phyloP scores from a whole-genome alignment of 1,140 invertebrate genomes.

The Hirudo medicinalis region DNA sequence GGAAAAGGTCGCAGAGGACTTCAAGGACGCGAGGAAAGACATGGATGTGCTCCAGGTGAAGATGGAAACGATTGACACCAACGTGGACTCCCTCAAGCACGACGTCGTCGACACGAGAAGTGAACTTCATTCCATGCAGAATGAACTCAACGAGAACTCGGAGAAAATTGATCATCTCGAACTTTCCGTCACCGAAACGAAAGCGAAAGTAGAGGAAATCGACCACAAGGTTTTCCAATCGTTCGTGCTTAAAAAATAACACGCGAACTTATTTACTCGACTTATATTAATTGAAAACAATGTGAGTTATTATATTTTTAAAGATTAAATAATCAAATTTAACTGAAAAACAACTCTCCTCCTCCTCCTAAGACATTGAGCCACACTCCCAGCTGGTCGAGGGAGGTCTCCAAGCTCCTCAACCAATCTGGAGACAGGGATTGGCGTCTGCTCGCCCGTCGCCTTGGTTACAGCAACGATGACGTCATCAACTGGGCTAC shows the following conservation, averaged over 20 bases:
- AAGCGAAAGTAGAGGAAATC: constrained; percentile 31
- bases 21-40: constrained; percentile 24
- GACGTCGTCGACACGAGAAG: constrained; percentile 9
- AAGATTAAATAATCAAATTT: constrained; percentile 3
- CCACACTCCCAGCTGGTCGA: constrained; percentile 33
- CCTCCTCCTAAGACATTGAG: constrained; percentile 29
- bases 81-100: constrained; percentile 18
- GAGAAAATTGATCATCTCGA: constrained; percentile 27
- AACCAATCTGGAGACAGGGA: constrained; percentile 29
- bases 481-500: constrained; percentile 33
- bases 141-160: constrained; percentile 25
- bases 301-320: background rate
- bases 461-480: constrained; percentile 32
- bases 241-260: background rate
- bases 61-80: constrained; percentile 25
- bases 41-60: constrained; percentile 24
- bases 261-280: background rate
- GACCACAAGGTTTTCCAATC: constrained; percentile 29
- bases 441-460: constrained; percentile 32
- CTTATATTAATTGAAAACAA: background rate
- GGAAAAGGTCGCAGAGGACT: constrained; percentile 21
- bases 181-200: constrained; percentile 26
- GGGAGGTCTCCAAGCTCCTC: constrained; percentile 31
- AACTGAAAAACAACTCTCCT: background rate
- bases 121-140: background rate